A percentile compares a stretch with the other conserved stretches of the same genome.
Conservation (phyloP, 2,888 invertebrate species). For the Drosophila birchii region DNA sequence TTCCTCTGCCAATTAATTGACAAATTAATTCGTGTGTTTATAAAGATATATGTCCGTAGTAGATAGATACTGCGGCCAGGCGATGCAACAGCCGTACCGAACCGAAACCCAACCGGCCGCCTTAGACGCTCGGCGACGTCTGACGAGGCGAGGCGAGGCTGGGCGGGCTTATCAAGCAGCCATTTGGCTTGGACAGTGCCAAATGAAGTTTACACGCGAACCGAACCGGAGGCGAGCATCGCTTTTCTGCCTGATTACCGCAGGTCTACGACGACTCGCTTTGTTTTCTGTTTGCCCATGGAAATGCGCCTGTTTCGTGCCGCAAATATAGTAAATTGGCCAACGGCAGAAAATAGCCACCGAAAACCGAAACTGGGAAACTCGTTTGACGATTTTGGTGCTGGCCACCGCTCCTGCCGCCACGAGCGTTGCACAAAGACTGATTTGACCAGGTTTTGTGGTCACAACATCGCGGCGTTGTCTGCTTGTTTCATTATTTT, state of each 20-base stretch:
- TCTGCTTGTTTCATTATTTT: conserved; percentile 14
- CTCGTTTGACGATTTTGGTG: conserved; percentile 67
- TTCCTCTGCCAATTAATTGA: conserved; percentile 20
- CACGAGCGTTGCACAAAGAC: conserved; percentile 51
- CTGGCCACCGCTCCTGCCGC: conserved; percentile 33
- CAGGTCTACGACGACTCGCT: neutral
- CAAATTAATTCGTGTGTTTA: conserved; percentile 26
- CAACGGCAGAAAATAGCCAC: neutral
- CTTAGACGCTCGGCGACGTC: conserved; percentile 42
- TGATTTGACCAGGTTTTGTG: conserved; percentile 47
- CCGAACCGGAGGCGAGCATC: conserved; percentile 34
- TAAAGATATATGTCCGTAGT: neutral
- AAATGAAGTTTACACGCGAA: conserved; percentile 38
- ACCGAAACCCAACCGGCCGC: conserved; percentile 24
- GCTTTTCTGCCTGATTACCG: conserved; percentile 40
- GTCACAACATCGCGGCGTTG: conserved; percentile 7
- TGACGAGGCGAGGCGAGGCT: conserved; percentile 16
- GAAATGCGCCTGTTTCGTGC: conserved; percentile 38
- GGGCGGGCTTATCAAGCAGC: conserved; percentile 24
- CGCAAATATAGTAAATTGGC: conserved; percentile 44
- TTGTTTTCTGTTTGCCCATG: conserved; percentile 5
- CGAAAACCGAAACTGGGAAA: conserved; percentile 32
- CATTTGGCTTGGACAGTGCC: conserved; percentile 25
- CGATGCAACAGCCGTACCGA: conserved; percentile 21
- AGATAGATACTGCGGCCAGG: conserved; percentile 3